These are phyloP conservation scores for Rhopalosiphum maidis DNA, from an alignment of 1,140 invertebrate genomes.

Conservation along the genomic window DNA sequence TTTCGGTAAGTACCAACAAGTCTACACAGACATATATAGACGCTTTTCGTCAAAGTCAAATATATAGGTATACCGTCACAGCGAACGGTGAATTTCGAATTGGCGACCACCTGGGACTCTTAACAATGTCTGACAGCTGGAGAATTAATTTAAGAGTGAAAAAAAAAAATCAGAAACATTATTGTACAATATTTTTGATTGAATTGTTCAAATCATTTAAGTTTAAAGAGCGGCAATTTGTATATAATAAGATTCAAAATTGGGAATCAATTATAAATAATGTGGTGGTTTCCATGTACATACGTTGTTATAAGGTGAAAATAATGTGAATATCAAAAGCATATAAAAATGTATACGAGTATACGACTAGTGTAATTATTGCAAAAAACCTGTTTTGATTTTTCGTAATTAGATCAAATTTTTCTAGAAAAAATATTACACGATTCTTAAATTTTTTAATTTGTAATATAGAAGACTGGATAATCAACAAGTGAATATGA, in stretches of 20 bases:
- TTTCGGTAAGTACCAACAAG: background rate
- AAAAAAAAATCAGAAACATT: background rate
- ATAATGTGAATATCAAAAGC: background rate
- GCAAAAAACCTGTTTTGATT: conserved; percentile 23
- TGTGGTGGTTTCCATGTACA: background rate
- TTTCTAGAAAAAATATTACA: background rate
- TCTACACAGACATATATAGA: background rate
- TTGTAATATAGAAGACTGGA: background rate
- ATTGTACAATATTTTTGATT: background rate
- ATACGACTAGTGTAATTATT: background rate
- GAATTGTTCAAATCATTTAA: background rate
- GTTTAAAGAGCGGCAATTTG: background rate
- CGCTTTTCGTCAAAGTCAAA: background rate
- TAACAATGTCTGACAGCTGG: background rate
- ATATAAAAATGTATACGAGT: background rate
- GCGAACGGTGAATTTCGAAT: background rate
- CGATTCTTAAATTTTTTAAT: conserved; percentile 20
- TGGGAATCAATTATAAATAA: conserved; percentile 10
- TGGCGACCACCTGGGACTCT: background rate
- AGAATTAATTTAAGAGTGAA: background rate
- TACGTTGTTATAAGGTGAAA: conserved; percentile 3
- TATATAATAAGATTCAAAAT: background rate
- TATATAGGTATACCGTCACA: background rate
- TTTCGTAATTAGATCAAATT: conserved; percentile 11
- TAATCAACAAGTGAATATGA: background rate